Conservation (phyloP, 2,113 vertebrate genomes). For the Burhinus bistriatus region DNA sequence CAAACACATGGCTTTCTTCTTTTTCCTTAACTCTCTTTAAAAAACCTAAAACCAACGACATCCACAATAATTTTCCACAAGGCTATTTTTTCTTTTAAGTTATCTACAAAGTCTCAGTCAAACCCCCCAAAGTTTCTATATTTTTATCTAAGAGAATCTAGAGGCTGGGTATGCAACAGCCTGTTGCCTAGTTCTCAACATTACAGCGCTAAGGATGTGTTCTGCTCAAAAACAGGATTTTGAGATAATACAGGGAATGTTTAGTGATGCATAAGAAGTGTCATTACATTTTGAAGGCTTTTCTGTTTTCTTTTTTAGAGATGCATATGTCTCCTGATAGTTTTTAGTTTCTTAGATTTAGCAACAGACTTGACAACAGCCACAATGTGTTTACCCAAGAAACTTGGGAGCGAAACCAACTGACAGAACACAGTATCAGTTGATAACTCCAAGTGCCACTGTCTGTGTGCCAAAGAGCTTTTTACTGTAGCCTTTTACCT, state of each 20-base stretch:
- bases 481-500: not conserved
- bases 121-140: fast-evolving
- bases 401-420: not conserved
- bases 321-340: not conserved
- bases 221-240: not conserved
- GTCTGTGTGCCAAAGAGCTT: not conserved
- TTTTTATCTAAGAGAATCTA: not conserved
- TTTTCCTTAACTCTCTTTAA: not conserved
- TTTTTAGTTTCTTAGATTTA: not conserved
- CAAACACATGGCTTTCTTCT: not conserved
- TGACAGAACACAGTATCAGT: not conserved
- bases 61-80: not conserved
- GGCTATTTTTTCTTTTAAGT: not conserved
- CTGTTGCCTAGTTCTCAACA: not conserved
- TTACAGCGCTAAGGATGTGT: not conserved
- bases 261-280: not conserved
- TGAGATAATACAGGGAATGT: not conserved
- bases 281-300: not conserved
- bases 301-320: not conserved
- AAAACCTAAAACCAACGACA: not conserved
- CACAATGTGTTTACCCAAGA: not conserved
- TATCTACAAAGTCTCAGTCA: not conserved
- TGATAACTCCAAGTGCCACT: not conserved
- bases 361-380: not conserved
- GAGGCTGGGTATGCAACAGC: not conserved